Conservation (phyloP, 2,113 vertebrate species). For the Papio anubis region DNA sequence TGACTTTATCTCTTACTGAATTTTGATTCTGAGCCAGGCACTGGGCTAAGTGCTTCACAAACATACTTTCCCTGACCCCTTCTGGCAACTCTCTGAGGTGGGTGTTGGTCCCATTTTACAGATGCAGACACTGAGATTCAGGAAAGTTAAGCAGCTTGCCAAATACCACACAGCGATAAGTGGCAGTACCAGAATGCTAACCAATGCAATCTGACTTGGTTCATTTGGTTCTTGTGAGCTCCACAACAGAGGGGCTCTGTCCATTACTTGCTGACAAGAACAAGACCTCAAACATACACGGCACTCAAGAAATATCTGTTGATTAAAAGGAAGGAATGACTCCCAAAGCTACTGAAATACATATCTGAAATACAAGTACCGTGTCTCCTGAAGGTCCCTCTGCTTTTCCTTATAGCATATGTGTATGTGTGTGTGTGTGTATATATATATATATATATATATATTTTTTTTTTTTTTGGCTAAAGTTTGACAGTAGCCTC, state of each 20-base stretch:
- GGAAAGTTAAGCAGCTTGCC: neutral
- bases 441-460: too few relatives aligned
- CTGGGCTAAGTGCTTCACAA: neutral
- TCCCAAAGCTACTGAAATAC: neutral
- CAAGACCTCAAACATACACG: rapidly evolving
- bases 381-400: neutral
- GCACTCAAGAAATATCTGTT: neutral
- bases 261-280: neutral
- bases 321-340: neutral
- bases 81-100: neutral
- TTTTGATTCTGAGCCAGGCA: neutral
- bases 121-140: neutral
- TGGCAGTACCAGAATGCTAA: neutral
- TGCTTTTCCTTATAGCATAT: neutral
- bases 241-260: neutral
- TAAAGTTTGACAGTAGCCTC: neutral
- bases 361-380: too few relatives aligned
- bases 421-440: rapidly evolving
- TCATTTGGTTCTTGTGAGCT: neutral
- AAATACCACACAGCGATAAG: neutral
- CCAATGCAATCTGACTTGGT: neutral
- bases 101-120: neutral
- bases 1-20: neutral
- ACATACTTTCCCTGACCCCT: neutral
- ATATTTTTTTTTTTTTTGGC: neutral